Base-by-base conservation (phyloP, 2,797 vertebrate species). In the Octomys mimax region DNA sequence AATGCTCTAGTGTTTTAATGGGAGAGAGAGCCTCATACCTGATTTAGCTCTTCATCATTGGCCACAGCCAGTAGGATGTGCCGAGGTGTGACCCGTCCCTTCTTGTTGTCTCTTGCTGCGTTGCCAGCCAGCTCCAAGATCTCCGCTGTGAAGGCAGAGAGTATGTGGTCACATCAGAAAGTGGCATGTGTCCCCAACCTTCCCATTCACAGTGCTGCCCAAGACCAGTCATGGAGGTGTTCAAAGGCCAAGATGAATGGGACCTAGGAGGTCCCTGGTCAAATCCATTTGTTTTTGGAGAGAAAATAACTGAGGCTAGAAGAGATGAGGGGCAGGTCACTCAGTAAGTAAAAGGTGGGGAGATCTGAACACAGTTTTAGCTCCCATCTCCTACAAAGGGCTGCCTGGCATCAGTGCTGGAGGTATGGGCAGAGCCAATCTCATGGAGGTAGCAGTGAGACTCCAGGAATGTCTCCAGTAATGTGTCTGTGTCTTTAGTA, bases 61-160 rank as follows among this genome's bases (percentile, higher is more conserved):
- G 99, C 99, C 95, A 99, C 99, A 92, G 99, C 99, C 97, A 99
- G 98, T 88, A 99, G 98, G 97, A 99, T 99, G 97, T 99, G 99
- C 80, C 99, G 99, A 10, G 99, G 99, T 2, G 99, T 99, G 96
- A 99, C 99, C 46, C 99, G 99, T n/a, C 99, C 99, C 98, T 99
- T 99, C 98, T 99, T 99, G 98, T 99, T 99, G 98, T 99, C 99
- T 98, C 99, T 99, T n/a, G 99, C 99, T 57, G 99, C 99, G 11
- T 99, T 99, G 95, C 99, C 99, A 70, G 99, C 99, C 98, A 99
- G 97, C 98, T 99, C 99, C 98, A 99, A 98, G 98, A 99, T 99
- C 98, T 99, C 99, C 94, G 99, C 99, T 99, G 97, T 24, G 28
- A 39, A 87, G 33, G 91, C 96, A 95, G 92, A 79, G 89, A 97